phyloP scores from a whole-genome alignment of 2,113 vertebrate genomes.

The Ifrita kowaldi region DNA sequence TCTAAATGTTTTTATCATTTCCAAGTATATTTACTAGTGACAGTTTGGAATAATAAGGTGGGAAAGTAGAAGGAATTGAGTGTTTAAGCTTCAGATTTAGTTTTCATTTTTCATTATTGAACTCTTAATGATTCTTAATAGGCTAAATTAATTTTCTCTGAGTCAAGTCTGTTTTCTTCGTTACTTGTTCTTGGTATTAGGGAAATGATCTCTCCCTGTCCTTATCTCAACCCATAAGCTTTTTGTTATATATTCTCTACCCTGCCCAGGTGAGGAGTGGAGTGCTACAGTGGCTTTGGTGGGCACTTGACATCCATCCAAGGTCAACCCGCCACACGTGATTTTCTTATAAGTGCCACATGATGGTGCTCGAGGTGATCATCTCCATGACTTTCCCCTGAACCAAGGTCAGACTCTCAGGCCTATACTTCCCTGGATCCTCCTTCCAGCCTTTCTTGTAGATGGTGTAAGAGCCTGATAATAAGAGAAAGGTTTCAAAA shows the following conservation, averaged over 20 bases:
- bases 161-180: not conserved
- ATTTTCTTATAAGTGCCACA: not conserved
- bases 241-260: not conserved
- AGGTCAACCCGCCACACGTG: too few relatives aligned
- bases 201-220: not conserved
- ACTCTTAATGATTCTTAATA: not conserved
- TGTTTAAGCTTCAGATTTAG: not conserved
- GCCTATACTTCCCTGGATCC: not conserved
- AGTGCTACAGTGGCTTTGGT: not conserved
- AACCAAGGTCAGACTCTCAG: not conserved
- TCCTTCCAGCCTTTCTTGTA: not conserved
- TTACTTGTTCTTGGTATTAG: not conserved
- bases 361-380: not conserved
- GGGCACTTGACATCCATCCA: not conserved
- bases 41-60: not conserved
- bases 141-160: not conserved
- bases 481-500: not conserved
- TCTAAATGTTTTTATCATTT: not conserved
- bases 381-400: not conserved
- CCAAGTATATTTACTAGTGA: not conserved
- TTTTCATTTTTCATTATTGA: not conserved
- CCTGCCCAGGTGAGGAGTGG: not conserved
- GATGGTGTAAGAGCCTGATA: not conserved
- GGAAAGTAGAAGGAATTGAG: not conserved
- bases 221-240: not conserved